A percentile compares a stretch with the other conserved stretches of the same genome.
Conservation (phyloP, 2,888 invertebrate species). For the Tetragonisca angustula region DNA sequence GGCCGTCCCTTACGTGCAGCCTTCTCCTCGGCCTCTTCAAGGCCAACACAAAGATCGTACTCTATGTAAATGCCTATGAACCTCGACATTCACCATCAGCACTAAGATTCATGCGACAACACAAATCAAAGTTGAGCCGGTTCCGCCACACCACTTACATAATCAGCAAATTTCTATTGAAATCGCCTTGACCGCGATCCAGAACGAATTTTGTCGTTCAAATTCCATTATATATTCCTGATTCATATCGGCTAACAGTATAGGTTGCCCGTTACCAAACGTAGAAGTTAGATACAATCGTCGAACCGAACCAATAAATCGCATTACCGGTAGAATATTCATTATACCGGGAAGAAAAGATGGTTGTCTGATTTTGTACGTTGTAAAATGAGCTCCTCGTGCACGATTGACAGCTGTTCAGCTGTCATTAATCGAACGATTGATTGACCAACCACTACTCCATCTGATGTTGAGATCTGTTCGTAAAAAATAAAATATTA, state of each 20-base stretch:
- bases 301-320: conserved; percentile 7
- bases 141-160: conserved; percentile 63
- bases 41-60: conserved; percentile 65
- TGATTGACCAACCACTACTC: background rate
- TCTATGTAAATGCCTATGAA: conserved; percentile 67
- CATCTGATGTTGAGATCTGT: background rate
- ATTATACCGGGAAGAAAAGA: background rate
- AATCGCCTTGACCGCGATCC: background rate
- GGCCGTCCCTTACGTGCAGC: conserved; percentile 75
- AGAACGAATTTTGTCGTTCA: conserved; percentile 14
- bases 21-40: conserved; percentile 68
- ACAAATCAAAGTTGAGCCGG: conserved; percentile 60
- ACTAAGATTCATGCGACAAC: conserved; percentile 17
- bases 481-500: background rate
- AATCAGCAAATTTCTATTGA: conserved; percentile 47
- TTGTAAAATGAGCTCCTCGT: background rate
- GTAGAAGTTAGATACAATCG: conserved; percentile 30
- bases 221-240: conserved; percentile 46
- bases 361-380: background rate
- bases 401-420: conserved; percentile 1
- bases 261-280: conserved; percentile 37
- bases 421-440: conserved; percentile 11
- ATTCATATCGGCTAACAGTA: conserved; percentile 44
- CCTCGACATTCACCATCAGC: conserved; percentile 44
- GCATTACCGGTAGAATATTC: background rate